These are phyloP conservation scores for Rhimphoctona megacephalus DNA, from an alignment of 2,888 invertebrate species.

Conservation along the genomic window DNA sequence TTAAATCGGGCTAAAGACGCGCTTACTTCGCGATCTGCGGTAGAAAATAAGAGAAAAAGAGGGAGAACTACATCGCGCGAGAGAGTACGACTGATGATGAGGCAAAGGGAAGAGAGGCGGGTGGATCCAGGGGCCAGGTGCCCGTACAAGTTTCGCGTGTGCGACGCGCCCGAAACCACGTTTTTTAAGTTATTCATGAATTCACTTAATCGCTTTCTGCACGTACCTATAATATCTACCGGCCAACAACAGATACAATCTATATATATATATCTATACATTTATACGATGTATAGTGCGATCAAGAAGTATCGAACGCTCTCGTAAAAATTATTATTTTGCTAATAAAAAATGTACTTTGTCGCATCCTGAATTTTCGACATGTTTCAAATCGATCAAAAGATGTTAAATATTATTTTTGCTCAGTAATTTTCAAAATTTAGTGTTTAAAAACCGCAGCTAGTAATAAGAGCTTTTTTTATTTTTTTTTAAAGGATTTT, in stretches of 20 bases:
- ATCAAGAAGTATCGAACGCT: constrained; percentile 9
- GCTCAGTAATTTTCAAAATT: neutral
- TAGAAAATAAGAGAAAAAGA: constrained; percentile 30
- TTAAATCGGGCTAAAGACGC: constrained; percentile 21
- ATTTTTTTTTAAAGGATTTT: too few relatives aligned
- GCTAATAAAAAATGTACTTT: neutral
- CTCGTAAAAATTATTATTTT: neutral
- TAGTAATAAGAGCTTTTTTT: neutral
- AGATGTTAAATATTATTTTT: neutral
- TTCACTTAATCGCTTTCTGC: constrained; percentile 84
- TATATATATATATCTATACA: constrained; percentile 7
- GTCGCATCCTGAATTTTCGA: neutral
- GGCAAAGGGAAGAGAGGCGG: constrained; percentile 31
- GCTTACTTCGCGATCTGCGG: constrained; percentile 13
- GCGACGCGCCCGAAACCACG: constrained; percentile 71
- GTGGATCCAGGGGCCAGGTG: constrained; percentile 76
- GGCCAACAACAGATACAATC: constrained; percentile 34
- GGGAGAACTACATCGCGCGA: constrained; percentile 26
- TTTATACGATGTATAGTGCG: constrained; percentile 22
- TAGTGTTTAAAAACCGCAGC: neutral
- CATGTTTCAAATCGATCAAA: neutral
- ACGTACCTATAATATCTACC: constrained; percentile 70
- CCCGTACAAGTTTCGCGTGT: constrained; percentile 66
- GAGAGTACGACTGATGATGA: constrained; percentile 33
- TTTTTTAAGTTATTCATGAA: constrained; percentile 84